Evolutionary conservation across 2,797 vertebrate genomes (phyloP), one percentile per base, ranked within the genome.

Genomic region (Tapirus indicus): DNA sequence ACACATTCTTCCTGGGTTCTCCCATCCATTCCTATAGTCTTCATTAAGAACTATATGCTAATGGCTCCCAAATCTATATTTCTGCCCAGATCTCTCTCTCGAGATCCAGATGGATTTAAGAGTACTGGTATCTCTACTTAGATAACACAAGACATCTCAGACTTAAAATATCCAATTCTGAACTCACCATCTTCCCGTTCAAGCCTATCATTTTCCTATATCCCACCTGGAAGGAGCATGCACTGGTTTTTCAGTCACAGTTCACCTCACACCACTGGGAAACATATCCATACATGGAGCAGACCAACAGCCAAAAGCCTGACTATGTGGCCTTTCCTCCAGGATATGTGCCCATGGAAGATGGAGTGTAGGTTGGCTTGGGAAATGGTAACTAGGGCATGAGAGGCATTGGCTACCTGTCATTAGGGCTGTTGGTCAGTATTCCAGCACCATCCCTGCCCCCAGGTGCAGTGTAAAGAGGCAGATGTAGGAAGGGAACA

Each of bases 61-160:
- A 1, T 0, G 11, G 66, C 5, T 69, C 21, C 29, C 4, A 35
- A 7, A 1, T 11, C 16, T 9, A 0, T 0, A 0, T 29, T 1
- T 44, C 32, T 27, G 78, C 64, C 77, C 27, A 8, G 35, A 32
- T 44, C 20, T 56, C 29, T 52, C 29, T 52, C 16, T 91, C 9
- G 21, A 35, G 89, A 47, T 16, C 16, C 1, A 8, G 12, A 0
- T 20, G n/a, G 47, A 6, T 35, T n/a, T 25, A 29, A 21, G 52
- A 72, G 49, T 3, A 8, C 23, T 7, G 41, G 32, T 11, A 8
- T 16, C 17, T 27, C 78, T 60, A 2, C 77, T 82, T 27, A 9
- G 32, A 27, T 12, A 29, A 9, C 66, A 60, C 54, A 29, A 27
- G 10, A 1, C 32, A 1, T 38, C 77, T 27, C 66, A 20, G 47